A percentile compares a stretch with the other conserved stretches of the same genome.
phyloP scores from a whole-genome alignment of 2,888 invertebrate species.

The Cenopis cana region DNA sequence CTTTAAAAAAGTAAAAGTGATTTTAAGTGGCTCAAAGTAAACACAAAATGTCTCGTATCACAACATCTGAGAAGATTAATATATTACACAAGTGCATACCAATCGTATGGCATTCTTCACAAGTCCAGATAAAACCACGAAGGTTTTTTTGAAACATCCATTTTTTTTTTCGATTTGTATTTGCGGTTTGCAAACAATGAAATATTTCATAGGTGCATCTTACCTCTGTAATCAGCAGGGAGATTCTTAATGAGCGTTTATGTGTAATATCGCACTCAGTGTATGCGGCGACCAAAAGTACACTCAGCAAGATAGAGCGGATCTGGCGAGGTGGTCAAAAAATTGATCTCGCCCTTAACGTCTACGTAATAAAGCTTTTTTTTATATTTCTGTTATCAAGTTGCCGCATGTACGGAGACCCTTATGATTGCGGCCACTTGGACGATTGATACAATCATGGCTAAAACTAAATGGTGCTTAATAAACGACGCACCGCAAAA shows the following conservation, averaged over 20 bases:
- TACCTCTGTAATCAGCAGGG: conserved; percentile 6
- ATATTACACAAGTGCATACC: neutral
- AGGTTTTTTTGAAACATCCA: neutral
- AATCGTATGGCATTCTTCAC: neutral
- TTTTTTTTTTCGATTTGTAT: conserved; percentile 10
- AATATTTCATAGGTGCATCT: conserved; percentile 11
- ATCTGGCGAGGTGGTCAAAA: neutral
- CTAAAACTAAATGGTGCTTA: conserved; percentile 80
- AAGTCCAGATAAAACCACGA: conserved; percentile 1
- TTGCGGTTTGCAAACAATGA: conserved; percentile 34
- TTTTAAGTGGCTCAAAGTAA: neutral
- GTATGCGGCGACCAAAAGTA: conserved; percentile 51
- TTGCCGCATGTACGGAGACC: conserved; percentile 44
- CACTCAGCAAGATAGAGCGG: neutral
- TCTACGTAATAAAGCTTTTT: neutral
- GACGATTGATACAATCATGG: conserved; percentile 79
- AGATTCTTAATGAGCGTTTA: conserved; percentile 36
- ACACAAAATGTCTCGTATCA: too few relatives aligned
- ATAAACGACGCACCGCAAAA: conserved; percentile 76
- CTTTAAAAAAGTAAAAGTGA: conserved; percentile 39
- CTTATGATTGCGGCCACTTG: conserved; percentile 51
- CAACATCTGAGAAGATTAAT: too few relatives aligned
- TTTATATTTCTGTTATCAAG: neutral
- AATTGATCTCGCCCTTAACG: neutral
- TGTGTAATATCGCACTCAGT: conserved; percentile 39